Conservation (phyloP, 2,888 invertebrate genomes). For the Drosophila anomalata region DNA sequence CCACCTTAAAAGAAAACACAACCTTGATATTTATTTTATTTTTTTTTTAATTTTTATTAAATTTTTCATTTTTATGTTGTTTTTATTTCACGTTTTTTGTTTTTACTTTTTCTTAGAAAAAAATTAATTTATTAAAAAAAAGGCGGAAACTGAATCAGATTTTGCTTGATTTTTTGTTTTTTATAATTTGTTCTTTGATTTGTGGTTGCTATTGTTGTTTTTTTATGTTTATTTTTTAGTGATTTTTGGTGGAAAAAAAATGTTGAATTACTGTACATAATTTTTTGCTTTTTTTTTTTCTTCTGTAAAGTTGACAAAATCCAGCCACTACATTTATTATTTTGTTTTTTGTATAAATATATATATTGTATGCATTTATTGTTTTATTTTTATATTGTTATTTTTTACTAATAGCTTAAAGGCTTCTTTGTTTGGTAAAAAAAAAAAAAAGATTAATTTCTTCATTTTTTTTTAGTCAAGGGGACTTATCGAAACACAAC, state of each 20-base stretch:
- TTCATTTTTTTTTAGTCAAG: slow-evolving; percentile 9
- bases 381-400: slow-evolving; percentile 12
- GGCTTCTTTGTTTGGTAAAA: slow-evolving; percentile 26
- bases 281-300: slow-evolving; percentile 2
- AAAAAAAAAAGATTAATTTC: slow-evolving; percentile 4
- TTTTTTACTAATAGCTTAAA: slow-evolving; percentile 37
- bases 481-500: slow-evolving; percentile 29
- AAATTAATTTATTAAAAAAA: slow-evolving; percentile 26
- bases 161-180: slow-evolving; percentile 19
- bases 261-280: slow-evolving; percentile 53
- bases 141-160: slow-evolving; percentile 31
- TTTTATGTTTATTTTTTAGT: slow-evolving; percentile 21
- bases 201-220: slow-evolving; percentile 27
- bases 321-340: slow-evolving; percentile 33
- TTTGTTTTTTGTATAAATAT: slow-evolving; percentile 29
- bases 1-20: not conserved
- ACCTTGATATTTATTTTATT: not conserved
- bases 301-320: slow-evolving; percentile 25
- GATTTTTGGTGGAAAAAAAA: slow-evolving; percentile 21
- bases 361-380: slow-evolving; percentile 42
- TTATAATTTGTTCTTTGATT: slow-evolving; percentile 21
- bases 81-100: slow-evolving; percentile 7
- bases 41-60: slow-evolving; percentile 21
- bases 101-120: slow-evolving; percentile 22
- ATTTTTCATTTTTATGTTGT: slow-evolving; percentile 31